These are phyloP conservation scores for Gallinago jamesoni DNA, from an alignment of 2,113 vertebrate genomes.

Conservation along the genomic window DNA sequence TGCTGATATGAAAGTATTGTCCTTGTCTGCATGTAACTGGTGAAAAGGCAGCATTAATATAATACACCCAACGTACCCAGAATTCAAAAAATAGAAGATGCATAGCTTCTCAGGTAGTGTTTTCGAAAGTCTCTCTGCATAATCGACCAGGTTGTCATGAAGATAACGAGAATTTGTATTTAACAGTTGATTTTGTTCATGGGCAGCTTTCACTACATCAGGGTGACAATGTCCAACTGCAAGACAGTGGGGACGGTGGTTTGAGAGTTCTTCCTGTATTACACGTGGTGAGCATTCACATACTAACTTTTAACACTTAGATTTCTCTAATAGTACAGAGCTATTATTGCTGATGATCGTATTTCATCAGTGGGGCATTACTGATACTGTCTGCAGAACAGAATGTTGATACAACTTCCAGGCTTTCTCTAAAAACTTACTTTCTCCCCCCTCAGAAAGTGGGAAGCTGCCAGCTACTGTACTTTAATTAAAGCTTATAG, in stretches of 20 bases:
- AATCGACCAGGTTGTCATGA: slow-evolving; percentile 89
- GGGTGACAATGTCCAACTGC: slow-evolving; percentile 95
- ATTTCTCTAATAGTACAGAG: background rate
- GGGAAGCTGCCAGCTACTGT: background rate
- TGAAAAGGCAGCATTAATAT: background rate
- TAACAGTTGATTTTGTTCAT: slow-evolving; percentile 85
- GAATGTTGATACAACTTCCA: rapidly evolving
- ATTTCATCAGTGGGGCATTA: background rate
- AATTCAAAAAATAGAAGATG: slow-evolving; percentile 94
- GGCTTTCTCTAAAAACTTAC: background rate
- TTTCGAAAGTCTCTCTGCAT: slow-evolving; percentile 84
- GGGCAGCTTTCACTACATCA: slow-evolving; percentile 84
- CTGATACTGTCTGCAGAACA: background rate
- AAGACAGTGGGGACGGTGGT: slow-evolving; percentile 5
- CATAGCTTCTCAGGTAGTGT: slow-evolving; percentile 85
- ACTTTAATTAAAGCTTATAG: background rate
- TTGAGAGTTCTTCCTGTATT: background rate
- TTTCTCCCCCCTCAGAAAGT: background rate
- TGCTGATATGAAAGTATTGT: background rate
- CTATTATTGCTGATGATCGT: rapidly evolving
- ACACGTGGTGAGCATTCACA: background rate
- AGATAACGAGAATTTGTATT: slow-evolving; percentile 92
- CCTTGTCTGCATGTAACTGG: background rate
- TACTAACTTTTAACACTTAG: rapidly evolving
- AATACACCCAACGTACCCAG: slow-evolving; percentile 79